Evolutionary conservation across 2,797 vertebrate species (phyloP), one percentile per base, ranked within the genome.

Genomic region (Periophthalmus magnuspinnatus): DNA sequence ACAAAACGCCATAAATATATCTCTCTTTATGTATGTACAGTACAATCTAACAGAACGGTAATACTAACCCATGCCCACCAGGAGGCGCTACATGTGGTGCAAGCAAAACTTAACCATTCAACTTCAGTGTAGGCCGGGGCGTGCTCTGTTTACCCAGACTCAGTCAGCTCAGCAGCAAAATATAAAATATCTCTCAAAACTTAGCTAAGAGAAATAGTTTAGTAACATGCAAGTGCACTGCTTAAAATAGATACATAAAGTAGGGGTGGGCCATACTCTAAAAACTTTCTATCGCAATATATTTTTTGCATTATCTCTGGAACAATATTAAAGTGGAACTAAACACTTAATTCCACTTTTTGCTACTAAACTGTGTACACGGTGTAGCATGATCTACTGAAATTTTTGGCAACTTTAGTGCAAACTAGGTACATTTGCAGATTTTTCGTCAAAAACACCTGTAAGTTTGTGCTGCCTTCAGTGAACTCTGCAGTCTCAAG

Each of bases 1-100:
- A 36, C 32, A 38, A 60, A 60, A 60, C 17, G 9, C 32, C 33
- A 38, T 60, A 60, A 60, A 60, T 36, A 60, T n/a, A 60, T 34
- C 57, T 60, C 57, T 33, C 19, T 60, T 21, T n/a, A 36, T 36
- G 32, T 21, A n/a, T 60, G 52, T 36, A 57, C 56, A 57, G 14
- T 14, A 57, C 56, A 57, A 57, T 57, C 56, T 17, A 16, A 57
- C 11, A 17, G 54, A 56, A 16, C 22, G 4, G 54, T 28, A 24
- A 56, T 56, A 56, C 16, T 8, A 58, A 33, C 32, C 16, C 24
- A 33, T 33, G 28, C 14, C 56, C 56, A 33, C 57, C 57, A 59
- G 57, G 57, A 59, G 57, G 32, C 32, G 57, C 57, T 59, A 59
- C 28, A 59, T 33, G 33, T 59, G 14, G 6, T 21, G 11, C 54